phyloP scores from a whole-genome alignment of 1,140 invertebrate genomes.

The Sycophila sp. region DNA sequence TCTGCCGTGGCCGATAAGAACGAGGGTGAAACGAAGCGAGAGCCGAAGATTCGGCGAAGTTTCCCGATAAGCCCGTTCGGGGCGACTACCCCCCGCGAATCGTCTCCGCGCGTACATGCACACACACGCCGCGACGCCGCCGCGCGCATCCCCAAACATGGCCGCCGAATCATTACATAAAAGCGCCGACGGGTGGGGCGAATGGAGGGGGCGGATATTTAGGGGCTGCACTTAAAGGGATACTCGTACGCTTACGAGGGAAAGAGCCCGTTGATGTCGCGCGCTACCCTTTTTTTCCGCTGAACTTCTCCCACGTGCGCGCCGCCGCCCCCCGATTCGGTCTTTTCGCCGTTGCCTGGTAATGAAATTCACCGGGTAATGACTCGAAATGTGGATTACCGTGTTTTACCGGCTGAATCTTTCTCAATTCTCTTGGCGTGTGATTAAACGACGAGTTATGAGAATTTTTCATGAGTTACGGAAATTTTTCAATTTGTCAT shows the following conservation, averaged over 20 bases:
- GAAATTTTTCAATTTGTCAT: too few relatives aligned
- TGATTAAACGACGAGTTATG: too few relatives aligned
- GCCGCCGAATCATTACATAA: constrained; percentile 47
- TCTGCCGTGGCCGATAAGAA: constrained; percentile 58
- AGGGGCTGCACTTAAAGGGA: constrained; percentile 27
- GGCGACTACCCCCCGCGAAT: constrained; percentile 14
- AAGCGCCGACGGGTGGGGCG: constrained; percentile 14
- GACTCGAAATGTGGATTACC: too few relatives aligned
- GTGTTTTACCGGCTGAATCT: too few relatives aligned
- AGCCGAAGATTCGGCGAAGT: constrained; percentile 40
- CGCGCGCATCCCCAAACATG: constrained; percentile 57
- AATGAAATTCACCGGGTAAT: too few relatives aligned
- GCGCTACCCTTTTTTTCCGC: neutral
- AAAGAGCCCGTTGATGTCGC: too few relatives aligned
- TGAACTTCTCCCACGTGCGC: neutral
- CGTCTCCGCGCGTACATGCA: neutral
- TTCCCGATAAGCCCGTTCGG: constrained; percentile 58
- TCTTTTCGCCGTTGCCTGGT: too few relatives aligned
- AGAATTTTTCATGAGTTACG: too few relatives aligned
- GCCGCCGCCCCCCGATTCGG: neutral
- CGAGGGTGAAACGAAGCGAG: constrained; percentile 14
- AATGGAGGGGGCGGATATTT: constrained; percentile 14
- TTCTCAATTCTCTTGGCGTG: too few relatives aligned
- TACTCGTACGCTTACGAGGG: too few relatives aligned
- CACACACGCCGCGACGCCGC: constrained; percentile 53